Conservation (phyloP, 2,888 invertebrate species). For the Tachystola acroxantha region DNA sequence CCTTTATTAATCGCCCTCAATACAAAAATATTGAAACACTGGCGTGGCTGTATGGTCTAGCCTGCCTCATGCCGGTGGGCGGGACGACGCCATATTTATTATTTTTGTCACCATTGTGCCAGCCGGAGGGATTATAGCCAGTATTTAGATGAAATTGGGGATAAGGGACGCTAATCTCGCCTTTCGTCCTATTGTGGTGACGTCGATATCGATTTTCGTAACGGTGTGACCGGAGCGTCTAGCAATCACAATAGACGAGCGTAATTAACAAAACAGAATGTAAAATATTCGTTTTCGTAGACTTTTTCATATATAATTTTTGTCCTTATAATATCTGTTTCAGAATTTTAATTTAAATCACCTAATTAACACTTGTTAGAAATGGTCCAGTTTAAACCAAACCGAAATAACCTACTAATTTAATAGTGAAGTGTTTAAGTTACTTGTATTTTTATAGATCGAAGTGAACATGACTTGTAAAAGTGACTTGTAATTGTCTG, state of each 20-base stretch:
- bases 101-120: constrained; percentile 74
- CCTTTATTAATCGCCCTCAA: constrained; percentile 59
- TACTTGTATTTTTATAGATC: too few species aligned
- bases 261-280: not conserved
- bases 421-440: too few species aligned
- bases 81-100: constrained; percentile 69
- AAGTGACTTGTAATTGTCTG: too few species aligned
- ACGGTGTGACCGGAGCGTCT: constrained; percentile 1
- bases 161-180: constrained; percentile 69
- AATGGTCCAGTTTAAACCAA: too few species aligned
- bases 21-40: constrained; percentile 67
- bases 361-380: too few species aligned
- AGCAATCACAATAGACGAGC: not conserved
- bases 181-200: constrained; percentile 45
- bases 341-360: too few species aligned
- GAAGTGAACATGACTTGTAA: too few species aligned
- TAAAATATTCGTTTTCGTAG: too few species aligned
- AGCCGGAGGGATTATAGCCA: constrained; percentile 59
- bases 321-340: too few species aligned
- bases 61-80: constrained; percentile 47
- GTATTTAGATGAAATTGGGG: constrained; percentile 78
- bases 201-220: constrained; percentile 47
- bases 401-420: too few species aligned
- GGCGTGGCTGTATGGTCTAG: constrained; percentile 9
- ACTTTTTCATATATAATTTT: too few species aligned